Percentiles rank a stretch among this genome's conserved stretches.
These are phyloP conservation scores for Neopelma chrysocephalum DNA, from an alignment of 2,797 vertebrate genomes.

Conservation along the genomic window DNA sequence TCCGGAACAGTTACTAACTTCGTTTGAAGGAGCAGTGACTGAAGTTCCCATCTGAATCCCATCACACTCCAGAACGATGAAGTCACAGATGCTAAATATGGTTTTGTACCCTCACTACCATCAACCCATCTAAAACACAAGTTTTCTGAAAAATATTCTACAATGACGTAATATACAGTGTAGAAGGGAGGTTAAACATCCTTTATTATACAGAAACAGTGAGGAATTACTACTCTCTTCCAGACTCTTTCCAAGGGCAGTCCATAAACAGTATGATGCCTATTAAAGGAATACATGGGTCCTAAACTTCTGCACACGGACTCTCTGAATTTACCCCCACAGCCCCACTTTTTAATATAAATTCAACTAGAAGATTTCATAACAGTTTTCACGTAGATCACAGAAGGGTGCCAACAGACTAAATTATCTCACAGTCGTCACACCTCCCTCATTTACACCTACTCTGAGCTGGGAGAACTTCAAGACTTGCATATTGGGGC, in stretches of 20 bases:
- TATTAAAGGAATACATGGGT: neutral
- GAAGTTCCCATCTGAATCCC: neutral
- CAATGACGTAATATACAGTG: neutral
- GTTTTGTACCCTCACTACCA: neutral
- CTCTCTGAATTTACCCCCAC: neutral
- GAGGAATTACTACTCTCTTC: neutral
- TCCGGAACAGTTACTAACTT: neutral
- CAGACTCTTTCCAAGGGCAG: neutral
- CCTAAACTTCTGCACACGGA: neutral
- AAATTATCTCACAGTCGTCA: neutral
- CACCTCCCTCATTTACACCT: constrained; percentile 13
- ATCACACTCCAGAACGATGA: neutral
- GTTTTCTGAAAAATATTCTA: neutral
- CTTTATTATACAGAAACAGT: neutral
- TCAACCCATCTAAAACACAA: neutral
- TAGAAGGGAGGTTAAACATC: neutral
- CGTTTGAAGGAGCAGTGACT: neutral
- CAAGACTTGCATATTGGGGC: neutral
- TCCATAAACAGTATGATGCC: neutral
- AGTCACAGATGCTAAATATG: neutral
- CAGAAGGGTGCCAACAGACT: neutral
- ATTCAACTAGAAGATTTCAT: neutral
- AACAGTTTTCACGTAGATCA: neutral
- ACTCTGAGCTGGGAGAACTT: neutral
- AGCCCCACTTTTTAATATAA: neutral